Evolutionary conservation across 2,113 vertebrate genomes (phyloP), one percentile per base, ranked within the genome.

Genomic region (Scatophagus argus): DNA sequence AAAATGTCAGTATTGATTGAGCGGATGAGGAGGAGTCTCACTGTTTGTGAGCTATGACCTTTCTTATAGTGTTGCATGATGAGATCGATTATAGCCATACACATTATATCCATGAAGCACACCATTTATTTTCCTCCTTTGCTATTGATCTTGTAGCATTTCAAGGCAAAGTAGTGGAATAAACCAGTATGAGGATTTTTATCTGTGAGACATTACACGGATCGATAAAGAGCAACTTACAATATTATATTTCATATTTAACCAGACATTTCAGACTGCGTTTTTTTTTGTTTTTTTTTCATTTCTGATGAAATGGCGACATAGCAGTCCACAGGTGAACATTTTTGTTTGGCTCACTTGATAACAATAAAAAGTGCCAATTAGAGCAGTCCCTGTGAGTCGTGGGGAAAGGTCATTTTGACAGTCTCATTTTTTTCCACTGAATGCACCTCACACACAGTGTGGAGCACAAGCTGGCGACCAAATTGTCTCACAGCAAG

Each of bases 361-460:
- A 86, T 87, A 82, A 87, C 75, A 87, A 87, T 82, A 88, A 92
- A 85, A 90, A 72, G 65, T 87, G 80, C 81, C 90, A 93, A 92
- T 93, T 93, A 93, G 77, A 85, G 51, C 21, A 14, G 49, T 80
- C 80, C 83, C 77, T 47, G 51, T 49, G 82, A 84, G 85, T 86
- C 84, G 66, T 49, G 61, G 74, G 79, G 79, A 92, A 94, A 93
- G 90, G 92, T 93, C 90, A 91, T 87, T 83, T 83, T 82, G 79
- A 85, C 90, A 77, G 67, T 63, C 78, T 89, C 88, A 86, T 89
- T 87, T 90, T 92, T 92, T 82, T n/a, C n/a, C 62, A 74, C 68
- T 58, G 46, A 84, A 79, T 77, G 75, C 69, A 65, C 59, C 76
- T 80, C 79, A 41, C 76, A 41, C 76, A 76, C 79, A 65, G 82